Conservation (phyloP, 2,113 vertebrate genomes). For the Otus sunia region DNA sequence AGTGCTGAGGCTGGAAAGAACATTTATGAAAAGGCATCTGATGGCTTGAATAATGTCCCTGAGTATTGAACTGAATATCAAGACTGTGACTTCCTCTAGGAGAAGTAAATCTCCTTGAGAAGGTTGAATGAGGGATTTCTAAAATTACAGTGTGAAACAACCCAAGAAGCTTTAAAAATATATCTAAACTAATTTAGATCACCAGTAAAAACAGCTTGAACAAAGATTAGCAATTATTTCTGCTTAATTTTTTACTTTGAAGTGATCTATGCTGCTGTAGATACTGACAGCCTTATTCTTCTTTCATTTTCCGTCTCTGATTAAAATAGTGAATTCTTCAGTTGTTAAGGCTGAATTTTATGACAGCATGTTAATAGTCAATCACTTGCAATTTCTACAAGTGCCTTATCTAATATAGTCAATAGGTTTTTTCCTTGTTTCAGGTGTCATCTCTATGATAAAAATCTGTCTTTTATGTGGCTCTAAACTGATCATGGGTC, state of each 20-base stretch:
- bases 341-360: not conserved
- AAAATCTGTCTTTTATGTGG: constrained; percentile 13
- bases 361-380: not conserved
- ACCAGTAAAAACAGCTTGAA: not conserved
- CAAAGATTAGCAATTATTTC: not conserved
- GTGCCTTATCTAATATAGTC: not conserved
- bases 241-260: not conserved
- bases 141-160: not conserved
- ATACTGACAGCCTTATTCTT: not conserved
- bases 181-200: not conserved
- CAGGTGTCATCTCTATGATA: not conserved
- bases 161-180: not conserved
- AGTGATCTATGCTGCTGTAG: not conserved
- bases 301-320: not conserved
- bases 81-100: not conserved
- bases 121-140: not conserved
- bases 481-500: not conserved
- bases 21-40: not conserved
- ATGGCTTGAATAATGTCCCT: not conserved
- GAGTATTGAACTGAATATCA: not conserved
- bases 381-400: constrained; percentile 16
- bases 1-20: not conserved
- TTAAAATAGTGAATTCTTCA: not conserved
- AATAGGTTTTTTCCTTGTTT: not conserved
- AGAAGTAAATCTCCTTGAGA: not conserved